Conservation (phyloP, 2,113 vertebrate genomes). For the Arenaria interpres region DNA sequence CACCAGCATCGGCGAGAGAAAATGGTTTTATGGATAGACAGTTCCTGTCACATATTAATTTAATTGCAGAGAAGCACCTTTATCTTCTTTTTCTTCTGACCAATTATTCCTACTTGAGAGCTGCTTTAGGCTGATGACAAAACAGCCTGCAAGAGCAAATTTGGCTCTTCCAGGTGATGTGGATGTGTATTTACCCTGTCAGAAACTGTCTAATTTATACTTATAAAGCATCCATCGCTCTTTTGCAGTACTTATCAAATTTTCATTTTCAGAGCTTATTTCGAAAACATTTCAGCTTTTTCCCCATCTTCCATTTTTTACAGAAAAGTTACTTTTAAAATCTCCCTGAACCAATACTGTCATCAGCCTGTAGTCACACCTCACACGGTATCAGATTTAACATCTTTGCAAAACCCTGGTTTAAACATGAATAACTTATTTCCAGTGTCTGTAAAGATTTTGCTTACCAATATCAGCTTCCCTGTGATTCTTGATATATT, state of each 20-base stretch:
- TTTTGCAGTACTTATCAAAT: background rate
- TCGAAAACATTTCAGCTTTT: background rate
- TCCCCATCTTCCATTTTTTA: background rate
- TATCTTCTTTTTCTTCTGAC: background rate
- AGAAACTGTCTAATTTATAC: background rate
- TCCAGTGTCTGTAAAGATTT: background rate
- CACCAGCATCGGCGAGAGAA: background rate
- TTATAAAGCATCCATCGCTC: background rate
- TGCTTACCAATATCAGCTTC: slow-evolving; percentile 90
- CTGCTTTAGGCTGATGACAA: background rate
- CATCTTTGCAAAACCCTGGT: background rate
- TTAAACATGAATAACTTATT: background rate
- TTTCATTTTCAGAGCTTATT: background rate
- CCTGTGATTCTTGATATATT: slow-evolving; percentile 95
- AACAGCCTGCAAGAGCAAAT: background rate
- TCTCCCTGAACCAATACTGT: background rate
- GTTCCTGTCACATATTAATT: background rate
- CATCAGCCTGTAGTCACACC: background rate
- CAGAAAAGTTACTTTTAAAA: background rate
- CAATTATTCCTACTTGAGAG: background rate
- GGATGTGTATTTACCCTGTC: background rate
- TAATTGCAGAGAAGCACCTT: background rate
- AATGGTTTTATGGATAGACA: background rate
- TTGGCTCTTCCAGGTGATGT: background rate
- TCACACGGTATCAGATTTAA: background rate